Evolutionary conservation across 2,888 invertebrate genomes (phyloP).

Genomic region (Chaitophorus viminalis): DNA sequence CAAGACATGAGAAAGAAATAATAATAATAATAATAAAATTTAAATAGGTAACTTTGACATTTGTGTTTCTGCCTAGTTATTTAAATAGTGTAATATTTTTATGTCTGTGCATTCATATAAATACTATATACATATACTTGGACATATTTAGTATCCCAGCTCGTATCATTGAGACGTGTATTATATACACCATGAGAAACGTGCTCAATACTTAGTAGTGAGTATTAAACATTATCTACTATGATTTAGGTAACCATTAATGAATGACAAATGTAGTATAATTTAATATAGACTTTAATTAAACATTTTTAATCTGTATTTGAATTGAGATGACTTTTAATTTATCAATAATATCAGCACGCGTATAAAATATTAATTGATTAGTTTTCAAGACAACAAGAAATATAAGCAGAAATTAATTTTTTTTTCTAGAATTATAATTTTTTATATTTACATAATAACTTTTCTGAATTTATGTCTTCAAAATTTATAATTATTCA

Average conservation of each 20-base stretch:
- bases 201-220: constrained; percentile 45
- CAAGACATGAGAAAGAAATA: neutral
- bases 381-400: neutral
- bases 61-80: constrained; percentile 23
- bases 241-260: neutral
- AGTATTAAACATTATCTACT: constrained; percentile 34
- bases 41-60: constrained; percentile 5
- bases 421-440: neutral
- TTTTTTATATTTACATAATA: neutral
- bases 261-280: neutral
- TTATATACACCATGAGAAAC: constrained; percentile 42
- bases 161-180: constrained; percentile 43
- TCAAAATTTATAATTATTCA: neutral
- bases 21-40: neutral
- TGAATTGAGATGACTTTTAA: neutral
- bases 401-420: neutral
- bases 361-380: neutral
- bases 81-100: neutral
- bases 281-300: constrained; percentile 1
- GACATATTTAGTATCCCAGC: constrained; percentile 39
- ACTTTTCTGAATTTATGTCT: neutral
- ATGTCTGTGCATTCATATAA: neutral
- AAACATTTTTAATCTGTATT: neutral
- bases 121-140: neutral
- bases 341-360: neutral